Base-by-base conservation (phyloP, 1,140 invertebrate species). In the Apis florea region DNA sequence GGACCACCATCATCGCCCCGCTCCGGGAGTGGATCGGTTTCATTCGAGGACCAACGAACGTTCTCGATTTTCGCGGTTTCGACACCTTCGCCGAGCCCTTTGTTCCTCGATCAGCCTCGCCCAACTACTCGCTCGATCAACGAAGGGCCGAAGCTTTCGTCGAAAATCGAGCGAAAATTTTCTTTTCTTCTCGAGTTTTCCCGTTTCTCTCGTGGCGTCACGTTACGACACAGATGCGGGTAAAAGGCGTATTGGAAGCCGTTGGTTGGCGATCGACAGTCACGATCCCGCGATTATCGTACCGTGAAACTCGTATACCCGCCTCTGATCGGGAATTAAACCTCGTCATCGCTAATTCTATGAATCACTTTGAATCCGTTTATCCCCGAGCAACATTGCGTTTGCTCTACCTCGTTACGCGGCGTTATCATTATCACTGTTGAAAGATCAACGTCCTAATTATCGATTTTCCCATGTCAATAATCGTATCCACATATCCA, bases 41-140 rank as follows among this genome's bases (percentile, higher is more conserved):
- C 54, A 61, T 86, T 79, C 67, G 69, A 79, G 73, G 64, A 15
- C 69, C 77, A 79, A 82, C 79, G 79, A n/a, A 84, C 68, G 86
- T 54, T 88, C 83, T 85, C 82, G 87, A 88, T 89, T 89, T 89
- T 83, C 87, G 85, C 68, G 79, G 85, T 89, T 88, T 85, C 85
- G 26, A 77, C 72, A 80, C 75, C 85, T 78, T 75, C 83, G 59
- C 58, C 75, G 54, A 15, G 47, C 17, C 13, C 67, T 78, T 61
- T 78, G 76, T 68, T 21, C 4, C 21, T 6, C 75, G 17, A 15
- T 9, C 6, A 2, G n/a, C n/a, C 17, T 59, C 47, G 12, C 26
- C 59, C 17, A 69, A 69, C 6, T 31, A 77, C 10, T 12, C 15
- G n/a, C n/a, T n/a, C 17, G 17, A 51, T 59, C 69, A 58, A 69